Evolutionary conservation across 2,113 vertebrate genomes (phyloP), one percentile per base, ranked within the genome.

Genomic region (Sceloporus undulatus): DNA sequence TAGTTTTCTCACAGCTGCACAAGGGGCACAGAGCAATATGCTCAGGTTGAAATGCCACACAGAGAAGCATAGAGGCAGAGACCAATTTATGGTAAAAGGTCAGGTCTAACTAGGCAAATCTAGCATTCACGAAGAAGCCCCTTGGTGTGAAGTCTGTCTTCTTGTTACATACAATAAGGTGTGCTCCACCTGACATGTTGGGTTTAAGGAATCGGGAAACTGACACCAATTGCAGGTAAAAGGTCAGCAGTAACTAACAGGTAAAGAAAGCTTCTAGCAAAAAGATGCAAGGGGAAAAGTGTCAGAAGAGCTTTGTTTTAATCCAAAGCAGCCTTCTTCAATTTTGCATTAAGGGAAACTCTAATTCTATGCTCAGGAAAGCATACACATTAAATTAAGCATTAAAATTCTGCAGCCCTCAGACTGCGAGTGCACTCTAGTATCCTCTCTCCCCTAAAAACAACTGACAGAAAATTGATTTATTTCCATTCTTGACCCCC

Each of bases 1-100:
- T 92, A 56, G 78, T 38, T 88, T 92, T 78, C 79, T 56, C 40
- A 79, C 10, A 86, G 83, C 48, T 85, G 34, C 71, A 85, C 82
- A 29, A 0, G n/a, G 88, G 48, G 91, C 29, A 81, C 18, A 2
- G 71, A 38, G 79, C 71, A 86, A 74, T 25, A 3, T 0, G 71
- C 74, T 68, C n/a, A 71, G 65, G 71, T 84, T 0, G n/a, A 86
- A 25, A 52, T 3, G 65, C 40, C 82, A 81, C 59, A 59, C 0
- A 68, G 11, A 11, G 16, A 52, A 19, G 40, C 85, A 89, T 54
- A 1, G 40, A 25, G 84, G 81, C 0, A 9, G 68, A 42, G 3
- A 54, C 0, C 0, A 42, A 54, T 85, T 23, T 0, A 19, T 29
- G 85, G 73, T 14, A 56, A 38, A 52, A 65, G 18, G 66, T 42